Evolutionary conservation across 2,113 vertebrate species (phyloP), one percentile per base, ranked within the genome.

Genomic region (Australoheros scitulus): DNA sequence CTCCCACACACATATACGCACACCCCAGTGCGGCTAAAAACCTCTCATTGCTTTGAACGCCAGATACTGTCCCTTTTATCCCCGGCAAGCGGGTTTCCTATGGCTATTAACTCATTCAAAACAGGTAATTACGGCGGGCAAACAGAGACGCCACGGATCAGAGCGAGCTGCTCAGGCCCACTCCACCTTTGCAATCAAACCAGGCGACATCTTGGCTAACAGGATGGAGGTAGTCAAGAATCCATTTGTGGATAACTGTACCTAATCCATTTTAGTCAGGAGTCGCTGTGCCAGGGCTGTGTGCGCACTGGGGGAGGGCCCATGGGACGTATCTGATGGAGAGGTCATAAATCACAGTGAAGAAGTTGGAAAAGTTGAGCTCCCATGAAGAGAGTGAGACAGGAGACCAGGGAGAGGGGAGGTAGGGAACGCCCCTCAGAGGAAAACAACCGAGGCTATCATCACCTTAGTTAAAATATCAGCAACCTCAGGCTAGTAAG

Each of bases 191-290:
- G 88, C 89, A 92, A 92, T 94, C 92, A 92, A 84, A 86, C 87
- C 86, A 6, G 43, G 57, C 59, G 3, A 26, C 70, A 50, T 79
- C 91, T 88, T 9, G 36, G 85, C 77, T 29, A 72, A 72, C 68
- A 3, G 90, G 81, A 81, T 84, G 80, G 91, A 86, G 88, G 82
- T 91, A 88, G 78, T 63, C 72, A 22, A 79, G 88, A 92, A 93
- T 95, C 92, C 94, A 93, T 94, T 93, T 93, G 92, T 34, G 94
- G 92, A 94, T 94, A 94, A 94, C 95, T 92, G 89, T 91, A 77
- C 91, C 91, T 95, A 92, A 92, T 94, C 91, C 92, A 92, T 94
- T 95, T 88, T 85, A 94, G 91, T 92, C 91, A 85, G 91, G 78
- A 92, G 84, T 88, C 59, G 80, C 82, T 76, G 90, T 86, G 91